Percentiles rank a stretch among this genome's conserved stretches.
These are phyloP conservation scores for Pogonocichla stellata DNA, from an alignment of 2,113 vertebrate genomes.

Conservation along the genomic window DNA sequence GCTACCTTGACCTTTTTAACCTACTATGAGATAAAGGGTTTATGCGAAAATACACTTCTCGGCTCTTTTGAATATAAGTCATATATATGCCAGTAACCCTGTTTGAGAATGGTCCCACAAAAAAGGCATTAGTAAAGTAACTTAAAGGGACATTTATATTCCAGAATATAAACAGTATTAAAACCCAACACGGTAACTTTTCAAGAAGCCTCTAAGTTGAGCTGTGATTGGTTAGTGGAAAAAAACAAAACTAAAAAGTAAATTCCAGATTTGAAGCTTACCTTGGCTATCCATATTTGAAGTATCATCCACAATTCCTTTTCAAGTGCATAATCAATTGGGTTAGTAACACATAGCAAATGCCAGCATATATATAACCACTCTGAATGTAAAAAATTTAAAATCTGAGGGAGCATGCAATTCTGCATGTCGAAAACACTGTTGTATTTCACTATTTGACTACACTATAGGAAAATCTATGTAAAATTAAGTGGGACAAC, in stretches of 20 bases:
- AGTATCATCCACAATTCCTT: not conserved
- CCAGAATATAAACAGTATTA: not conserved
- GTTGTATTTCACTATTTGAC: not conserved
- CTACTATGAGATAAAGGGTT: rapidly evolving
- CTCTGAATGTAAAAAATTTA: no score
- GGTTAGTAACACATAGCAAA: not conserved
- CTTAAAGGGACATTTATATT: not conserved
- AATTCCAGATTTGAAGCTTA: not conserved
- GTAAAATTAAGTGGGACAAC: not conserved
- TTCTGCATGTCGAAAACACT: not conserved
- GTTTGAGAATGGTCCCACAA: not conserved
- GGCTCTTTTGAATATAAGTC: not conserved
- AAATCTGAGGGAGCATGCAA: not conserved
- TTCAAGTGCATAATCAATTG: not conserved
- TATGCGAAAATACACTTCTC: not conserved
- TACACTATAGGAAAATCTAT: not conserved
- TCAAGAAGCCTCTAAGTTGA: not conserved
- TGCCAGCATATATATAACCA: rapidly evolving
- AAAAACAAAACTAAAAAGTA: not conserved
- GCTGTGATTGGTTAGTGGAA: not conserved
- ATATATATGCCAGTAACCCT: no score
- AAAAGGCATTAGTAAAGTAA: not conserved
- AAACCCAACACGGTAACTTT: not conserved
- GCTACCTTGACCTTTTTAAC: not conserved
- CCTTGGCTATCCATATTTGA: not conserved